These are phyloP conservation scores for zebrafish (Danio rerio) DNA, from an alignment of 2,113 vertebrate species.

Conservation along the genomic window DNA sequence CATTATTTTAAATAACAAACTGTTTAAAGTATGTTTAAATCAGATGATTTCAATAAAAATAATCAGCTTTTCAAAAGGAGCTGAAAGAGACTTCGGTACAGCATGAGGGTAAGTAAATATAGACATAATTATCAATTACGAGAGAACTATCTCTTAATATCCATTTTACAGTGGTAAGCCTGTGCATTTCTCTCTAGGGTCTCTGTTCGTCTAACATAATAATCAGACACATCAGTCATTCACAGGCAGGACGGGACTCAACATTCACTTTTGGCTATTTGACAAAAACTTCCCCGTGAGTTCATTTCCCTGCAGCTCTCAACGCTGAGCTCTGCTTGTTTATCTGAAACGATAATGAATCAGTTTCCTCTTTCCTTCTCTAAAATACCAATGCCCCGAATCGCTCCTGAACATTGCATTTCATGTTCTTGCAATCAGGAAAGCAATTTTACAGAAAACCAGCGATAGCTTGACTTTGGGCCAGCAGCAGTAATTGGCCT, in stretches of 20 bases:
- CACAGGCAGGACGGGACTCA: not conserved
- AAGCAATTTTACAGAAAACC: constrained; percentile 10
- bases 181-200: not conserved
- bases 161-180: not conserved
- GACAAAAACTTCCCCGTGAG: not conserved
- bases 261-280: not conserved
- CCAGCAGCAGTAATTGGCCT: constrained; percentile 8
- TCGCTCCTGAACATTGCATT: not conserved
- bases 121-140: too few relatives aligned
- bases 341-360: not conserved
- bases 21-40: too few relatives aligned
- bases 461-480: not conserved
- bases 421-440: constrained; percentile 4
- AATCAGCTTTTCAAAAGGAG: too few relatives aligned
- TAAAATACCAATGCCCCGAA: not conserved
- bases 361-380: not conserved
- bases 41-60: too few relatives aligned
- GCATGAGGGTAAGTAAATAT: not conserved
- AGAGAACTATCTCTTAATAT: not conserved
- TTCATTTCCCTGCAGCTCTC: not conserved
- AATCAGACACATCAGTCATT: not conserved
- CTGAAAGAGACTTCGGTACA: too few relatives aligned
- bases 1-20: too few relatives aligned
- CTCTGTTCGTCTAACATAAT: not conserved
- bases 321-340: not conserved